Evolutionary conservation across 2,888 invertebrate genomes (phyloP), one percentile per base, ranked within the genome.

Genomic region (Habrosyne pyritoides): DNA sequence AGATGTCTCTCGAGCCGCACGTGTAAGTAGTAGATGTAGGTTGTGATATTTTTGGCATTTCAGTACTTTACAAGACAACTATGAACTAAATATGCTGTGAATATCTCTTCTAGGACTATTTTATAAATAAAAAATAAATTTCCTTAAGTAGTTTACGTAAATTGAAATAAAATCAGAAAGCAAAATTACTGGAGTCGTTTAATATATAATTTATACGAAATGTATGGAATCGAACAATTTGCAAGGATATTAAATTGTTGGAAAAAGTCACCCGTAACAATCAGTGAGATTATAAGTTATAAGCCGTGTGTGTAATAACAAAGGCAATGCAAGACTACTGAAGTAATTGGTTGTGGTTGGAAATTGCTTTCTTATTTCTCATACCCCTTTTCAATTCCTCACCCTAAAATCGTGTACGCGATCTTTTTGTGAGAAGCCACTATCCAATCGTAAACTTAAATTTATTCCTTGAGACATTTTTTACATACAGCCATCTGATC

Each of bases 151-250:
- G n/a, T n/a, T n/a, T n/a, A n/a, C n/a, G n/a, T n/a, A n/a, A 1
- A 18, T 14, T 3, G 0, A n/a, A 33, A 33, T n/a, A 33, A 10
- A 33, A 1, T 14, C 14, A 18, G 7, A 42, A 18, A 14, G 14
- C 8, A 18, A 18, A 42, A 42, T 36, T n/a, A 36, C n/a, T 14
- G 5, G n/a, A 36, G 14, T 14, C 1, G 2, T 42, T n/a, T 18
- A 42, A 8, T 8, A n/a, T 33, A 12, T 33, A 18, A 42, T 42
- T 42, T 18, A 42, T 42, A 18, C 18, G 8, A 42, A 42, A 42
- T 42, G 18, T 42, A 42, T 18, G 42, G 42, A 42, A 42, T 42
- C 42, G n/a, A 36, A 4, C 36, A 42, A 42, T 42, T 42, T 42
- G 8, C 42, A 12, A 18, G 4, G 8, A 42, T 8, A 24, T 24